Evolutionary conservation across 1,140 invertebrate genomes (phyloP).

Genomic region (Macrostomum lignano): DNA sequence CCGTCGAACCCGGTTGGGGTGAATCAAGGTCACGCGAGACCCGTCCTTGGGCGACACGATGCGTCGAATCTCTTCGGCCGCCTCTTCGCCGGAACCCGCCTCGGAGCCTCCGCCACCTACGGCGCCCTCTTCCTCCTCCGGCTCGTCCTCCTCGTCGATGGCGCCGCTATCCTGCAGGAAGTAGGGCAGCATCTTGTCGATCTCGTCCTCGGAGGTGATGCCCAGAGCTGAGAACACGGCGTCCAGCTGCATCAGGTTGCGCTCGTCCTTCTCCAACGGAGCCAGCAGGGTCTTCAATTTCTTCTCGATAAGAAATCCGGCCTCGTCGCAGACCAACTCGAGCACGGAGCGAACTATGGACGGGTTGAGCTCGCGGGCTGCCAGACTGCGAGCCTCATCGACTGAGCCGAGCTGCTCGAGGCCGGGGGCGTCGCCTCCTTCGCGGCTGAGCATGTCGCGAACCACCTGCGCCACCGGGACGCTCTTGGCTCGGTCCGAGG

Average conservation of each 20-base stretch:
- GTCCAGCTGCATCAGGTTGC: slow-evolving; percentile 36
- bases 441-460: slow-evolving; percentile 13
- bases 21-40: too few species aligned
- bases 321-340: slow-evolving; percentile 24
- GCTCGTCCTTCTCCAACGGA: slow-evolving; percentile 32
- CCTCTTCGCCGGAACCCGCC: too few species aligned
- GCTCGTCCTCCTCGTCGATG: too few species aligned
- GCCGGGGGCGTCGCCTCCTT: not conserved
- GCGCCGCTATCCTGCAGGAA: too few species aligned
- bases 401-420: slow-evolving; percentile 4
- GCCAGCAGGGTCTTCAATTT: slow-evolving; percentile 33
- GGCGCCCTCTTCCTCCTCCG: too few species aligned
- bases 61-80: too few species aligned
- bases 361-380: not conserved
- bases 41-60: too few species aligned
- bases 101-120: too few species aligned
- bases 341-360: slow-evolving; percentile 7
- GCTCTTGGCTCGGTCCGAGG: slow-evolving; percentile 9
- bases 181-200: slow-evolving; percentile 19
- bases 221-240: slow-evolving; percentile 36
- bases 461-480: slow-evolving; percentile 15
- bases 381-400: slow-evolving; percentile 6
- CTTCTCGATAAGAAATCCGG: slow-evolving; percentile 36
- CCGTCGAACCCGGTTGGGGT: too few species aligned
- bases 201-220: slow-evolving; percentile 24